Evolutionary conservation across 2,888 invertebrate species (phyloP).

Genomic region (Polyommatus icarus): DNA sequence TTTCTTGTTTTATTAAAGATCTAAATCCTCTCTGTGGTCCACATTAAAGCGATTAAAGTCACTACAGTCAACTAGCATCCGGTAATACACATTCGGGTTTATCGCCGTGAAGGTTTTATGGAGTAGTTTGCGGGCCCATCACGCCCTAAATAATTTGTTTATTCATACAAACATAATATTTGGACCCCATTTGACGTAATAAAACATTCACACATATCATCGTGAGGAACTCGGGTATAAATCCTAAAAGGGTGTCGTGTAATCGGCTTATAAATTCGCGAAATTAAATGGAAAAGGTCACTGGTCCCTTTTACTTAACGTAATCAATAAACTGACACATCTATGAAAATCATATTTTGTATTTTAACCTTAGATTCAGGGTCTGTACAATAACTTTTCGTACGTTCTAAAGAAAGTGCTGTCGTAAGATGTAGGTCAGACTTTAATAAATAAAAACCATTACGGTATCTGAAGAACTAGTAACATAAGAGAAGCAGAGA

Average conservation of each 20-base stretch:
- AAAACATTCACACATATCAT: conserved; percentile 27
- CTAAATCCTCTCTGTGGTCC: background rate
- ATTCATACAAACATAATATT: conserved; percentile 24
- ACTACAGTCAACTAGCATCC: background rate
- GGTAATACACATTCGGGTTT: conserved; percentile 15
- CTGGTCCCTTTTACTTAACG: conserved; percentile 19
- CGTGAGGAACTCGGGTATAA: conserved; percentile 22
- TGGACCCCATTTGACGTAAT: conserved; percentile 22
- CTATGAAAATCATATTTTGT: background rate
- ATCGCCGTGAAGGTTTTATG: background rate
- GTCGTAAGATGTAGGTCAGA: too few species aligned
- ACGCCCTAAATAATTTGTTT: conserved; percentile 27
- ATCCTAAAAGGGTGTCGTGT: conserved; percentile 31
- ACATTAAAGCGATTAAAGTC: background rate
- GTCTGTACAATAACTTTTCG: too few species aligned
- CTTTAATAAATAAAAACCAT: too few species aligned
- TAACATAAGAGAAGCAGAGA: too few species aligned
- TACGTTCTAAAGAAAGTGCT: too few species aligned
- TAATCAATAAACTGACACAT: conserved; percentile 6
- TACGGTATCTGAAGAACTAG: too few species aligned
- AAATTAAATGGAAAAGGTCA: conserved; percentile 30
- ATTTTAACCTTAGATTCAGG: background rate
- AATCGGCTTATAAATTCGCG: conserved; percentile 30
- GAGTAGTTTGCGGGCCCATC: conserved; percentile 26
- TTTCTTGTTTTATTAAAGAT: background rate